These are phyloP conservation scores for Rhamphomyia laevipes DNA, from an alignment of 2,888 invertebrate species.

Conservation along the genomic window DNA sequence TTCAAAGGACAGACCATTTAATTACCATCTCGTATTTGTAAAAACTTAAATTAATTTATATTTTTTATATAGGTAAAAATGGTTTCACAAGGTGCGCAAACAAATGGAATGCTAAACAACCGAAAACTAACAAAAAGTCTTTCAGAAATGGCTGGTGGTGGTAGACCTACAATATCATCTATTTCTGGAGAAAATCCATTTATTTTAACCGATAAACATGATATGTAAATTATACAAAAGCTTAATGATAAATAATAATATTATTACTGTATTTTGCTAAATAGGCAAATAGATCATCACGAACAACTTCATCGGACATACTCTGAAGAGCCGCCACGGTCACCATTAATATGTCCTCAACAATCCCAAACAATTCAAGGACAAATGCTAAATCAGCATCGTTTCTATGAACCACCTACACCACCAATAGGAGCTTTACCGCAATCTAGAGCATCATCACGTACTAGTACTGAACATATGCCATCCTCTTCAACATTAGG, in stretches of 20 bases:
- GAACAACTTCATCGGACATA: constrained; percentile 71
- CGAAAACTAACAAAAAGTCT: constrained; percentile 72
- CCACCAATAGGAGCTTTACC: constrained; percentile 21
- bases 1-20: too few relatives aligned
- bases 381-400: constrained; percentile 6
- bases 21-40: too few relatives aligned
- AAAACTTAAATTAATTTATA: too few relatives aligned
- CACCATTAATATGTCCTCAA: constrained; percentile 32
- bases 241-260: neutral
- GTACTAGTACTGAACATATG: constrained; percentile 11
- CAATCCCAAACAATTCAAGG: constrained; percentile 11
- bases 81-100: constrained; percentile 84
- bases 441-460: constrained; percentile 14
- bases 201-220: constrained; percentile 8
- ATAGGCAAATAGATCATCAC: constrained; percentile 44
- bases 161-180: neutral
- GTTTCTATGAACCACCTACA: constrained; percentile 32
- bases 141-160: constrained; percentile 57
- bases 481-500: constrained; percentile 17
- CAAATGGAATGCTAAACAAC: constrained; percentile 65
- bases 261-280: neutral
- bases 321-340: constrained; percentile 71
- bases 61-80: constrained; percentile 53
- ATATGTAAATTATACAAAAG: constrained; percentile 4
- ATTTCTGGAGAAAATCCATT: neutral